These are phyloP conservation scores for Omphaloscelis lunosa DNA, from an alignment of 2,888 invertebrate species.

Conservation along the genomic window DNA sequence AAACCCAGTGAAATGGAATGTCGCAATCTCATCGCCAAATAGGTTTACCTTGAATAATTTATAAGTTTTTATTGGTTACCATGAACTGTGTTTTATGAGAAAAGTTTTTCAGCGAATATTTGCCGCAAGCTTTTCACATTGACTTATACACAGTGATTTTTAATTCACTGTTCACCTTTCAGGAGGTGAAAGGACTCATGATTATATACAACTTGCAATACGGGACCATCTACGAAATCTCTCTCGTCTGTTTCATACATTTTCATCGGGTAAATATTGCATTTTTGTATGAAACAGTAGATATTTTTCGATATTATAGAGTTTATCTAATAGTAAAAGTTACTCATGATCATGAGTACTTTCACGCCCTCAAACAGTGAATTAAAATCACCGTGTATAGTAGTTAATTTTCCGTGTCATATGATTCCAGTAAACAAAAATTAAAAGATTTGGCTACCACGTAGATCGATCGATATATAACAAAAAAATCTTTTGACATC, in stretches of 20 bases:
- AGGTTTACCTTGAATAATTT: constrained; percentile 45
- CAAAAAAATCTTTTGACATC: neutral
- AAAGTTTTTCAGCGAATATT: constrained; percentile 43
- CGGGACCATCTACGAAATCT: too few species aligned
- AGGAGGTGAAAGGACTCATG: too few species aligned
- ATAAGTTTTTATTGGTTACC: constrained; percentile 47
- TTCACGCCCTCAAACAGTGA: too few species aligned
- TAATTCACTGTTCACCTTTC: too few species aligned
- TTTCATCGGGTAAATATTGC: too few species aligned
- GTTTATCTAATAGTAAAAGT: too few species aligned
- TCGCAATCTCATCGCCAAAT: constrained; percentile 34
- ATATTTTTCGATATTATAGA: too few species aligned
- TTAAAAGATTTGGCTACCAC: neutral
- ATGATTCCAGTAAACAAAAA: neutral
- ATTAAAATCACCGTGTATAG: neutral
- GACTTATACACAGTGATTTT: too few species aligned
- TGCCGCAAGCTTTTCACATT: constrained; percentile 12
- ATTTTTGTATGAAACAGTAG: too few species aligned
- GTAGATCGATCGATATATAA: neutral
- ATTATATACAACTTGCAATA: too few species aligned
- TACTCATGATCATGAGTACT: too few species aligned
- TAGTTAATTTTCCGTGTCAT: neutral
- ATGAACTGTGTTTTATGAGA: constrained; percentile 51
- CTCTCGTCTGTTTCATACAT: too few species aligned
- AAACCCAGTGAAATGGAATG: constrained; percentile 27